Conservation (phyloP, 2,888 invertebrate genomes). For the Oscheius myriophilus region DNA sequence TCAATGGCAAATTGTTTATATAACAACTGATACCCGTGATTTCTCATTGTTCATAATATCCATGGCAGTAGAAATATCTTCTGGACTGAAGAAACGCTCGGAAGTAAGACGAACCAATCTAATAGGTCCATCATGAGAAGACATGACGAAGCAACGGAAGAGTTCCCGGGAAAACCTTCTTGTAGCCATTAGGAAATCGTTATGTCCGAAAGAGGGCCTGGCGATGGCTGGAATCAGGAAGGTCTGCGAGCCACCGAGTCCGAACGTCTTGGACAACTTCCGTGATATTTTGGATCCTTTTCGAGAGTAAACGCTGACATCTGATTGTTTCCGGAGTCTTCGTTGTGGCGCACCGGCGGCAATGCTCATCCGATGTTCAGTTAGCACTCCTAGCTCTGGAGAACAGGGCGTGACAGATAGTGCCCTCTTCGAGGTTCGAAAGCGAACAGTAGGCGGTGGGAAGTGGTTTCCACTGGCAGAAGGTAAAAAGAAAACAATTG, state of each 20-base stretch:
- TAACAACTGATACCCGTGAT: too few species aligned
- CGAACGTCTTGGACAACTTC: not conserved
- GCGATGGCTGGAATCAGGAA: constrained; percentile 5
- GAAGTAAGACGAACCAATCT: not conserved
- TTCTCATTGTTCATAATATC: too few species aligned
- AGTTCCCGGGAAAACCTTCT: constrained; percentile 6
- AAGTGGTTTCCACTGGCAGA: too few species aligned
- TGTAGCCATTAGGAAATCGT: not conserved
- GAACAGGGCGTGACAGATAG: too few species aligned
- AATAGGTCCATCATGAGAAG: not conserved
- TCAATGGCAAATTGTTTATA: too few species aligned
- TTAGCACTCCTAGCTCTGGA: too few species aligned
- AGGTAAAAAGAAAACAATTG: too few species aligned
- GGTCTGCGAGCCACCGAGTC: not conserved
- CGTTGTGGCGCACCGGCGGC: too few species aligned
- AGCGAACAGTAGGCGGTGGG: too few species aligned
- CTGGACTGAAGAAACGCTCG: not conserved
- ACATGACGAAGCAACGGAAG: not conserved
- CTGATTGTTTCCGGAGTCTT: too few species aligned
- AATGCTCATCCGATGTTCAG: too few species aligned
- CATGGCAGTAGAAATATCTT: not conserved
- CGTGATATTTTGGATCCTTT: not conserved
- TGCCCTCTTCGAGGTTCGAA: too few species aligned
- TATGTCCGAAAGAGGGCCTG: constrained; percentile 18
- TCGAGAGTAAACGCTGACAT: not conserved